phyloP scores from a whole-genome alignment of 2,113 vertebrate species.

The Apistogramma diplotaenia region DNA sequence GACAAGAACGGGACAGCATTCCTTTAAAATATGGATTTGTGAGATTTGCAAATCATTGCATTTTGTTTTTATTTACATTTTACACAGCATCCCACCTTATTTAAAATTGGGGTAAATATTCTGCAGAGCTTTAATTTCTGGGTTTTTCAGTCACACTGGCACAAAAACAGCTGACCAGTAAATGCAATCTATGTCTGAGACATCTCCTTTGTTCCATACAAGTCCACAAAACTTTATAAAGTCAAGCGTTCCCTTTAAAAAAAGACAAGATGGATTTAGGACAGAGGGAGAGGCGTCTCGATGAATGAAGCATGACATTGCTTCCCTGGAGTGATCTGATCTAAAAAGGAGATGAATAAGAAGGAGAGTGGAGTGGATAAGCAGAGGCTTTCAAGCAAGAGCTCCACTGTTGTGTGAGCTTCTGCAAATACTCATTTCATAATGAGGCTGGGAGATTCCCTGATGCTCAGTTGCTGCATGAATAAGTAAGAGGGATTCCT shows the following conservation, averaged over 20 bases:
- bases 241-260: constrained; percentile 14
- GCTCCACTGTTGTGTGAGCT: constrained; percentile 44
- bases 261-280: constrained; percentile 47
- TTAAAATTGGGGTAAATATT: neutral
- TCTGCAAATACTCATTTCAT: constrained; percentile 56
- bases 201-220: constrained; percentile 12
- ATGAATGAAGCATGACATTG: constrained; percentile 68
- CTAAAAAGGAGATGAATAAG: constrained; percentile 56
- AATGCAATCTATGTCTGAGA: constrained; percentile 9
- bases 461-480: constrained; percentile 58
- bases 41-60: neutral
- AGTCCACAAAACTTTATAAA: constrained; percentile 39
- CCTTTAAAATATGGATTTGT: neutral
- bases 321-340: constrained; percentile 57
- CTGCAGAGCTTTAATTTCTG: neutral
- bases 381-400: constrained; percentile 61
- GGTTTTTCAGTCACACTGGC: neutral
- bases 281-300: constrained; percentile 29
- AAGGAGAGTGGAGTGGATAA: constrained; percentile 63
- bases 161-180: neutral
- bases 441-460: constrained; percentile 72
- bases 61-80: neutral
- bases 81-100: neutral
- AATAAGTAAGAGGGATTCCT: constrained; percentile 69
- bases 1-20: too few relatives aligned